Evolutionary conservation across 2,888 invertebrate species (phyloP).

Genomic region (Gryllus longicercus): DNA sequence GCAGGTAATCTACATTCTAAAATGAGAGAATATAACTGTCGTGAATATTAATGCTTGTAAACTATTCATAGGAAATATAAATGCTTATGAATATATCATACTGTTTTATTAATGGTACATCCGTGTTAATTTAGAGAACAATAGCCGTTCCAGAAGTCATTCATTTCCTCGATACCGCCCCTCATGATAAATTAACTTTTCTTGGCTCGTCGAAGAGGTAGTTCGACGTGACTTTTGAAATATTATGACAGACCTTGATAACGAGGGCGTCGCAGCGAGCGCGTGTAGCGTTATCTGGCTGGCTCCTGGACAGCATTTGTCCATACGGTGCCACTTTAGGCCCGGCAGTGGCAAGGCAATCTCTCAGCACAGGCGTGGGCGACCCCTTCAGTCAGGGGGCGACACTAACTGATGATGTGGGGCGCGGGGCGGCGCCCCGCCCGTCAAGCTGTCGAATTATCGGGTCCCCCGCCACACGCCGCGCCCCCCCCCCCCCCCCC

Average conservation of each 20-base stretch:
- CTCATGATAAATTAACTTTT: too few species aligned
- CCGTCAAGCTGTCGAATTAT: constrained; percentile 10
- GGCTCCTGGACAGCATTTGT: not conserved
- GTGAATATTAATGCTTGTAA: too few species aligned
- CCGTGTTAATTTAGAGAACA: too few species aligned
- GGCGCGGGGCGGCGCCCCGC: not conserved
- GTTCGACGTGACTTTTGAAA: constrained; percentile 1
- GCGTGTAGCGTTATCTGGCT: not conserved
- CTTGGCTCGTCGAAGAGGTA: not conserved
- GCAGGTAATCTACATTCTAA: too few species aligned
- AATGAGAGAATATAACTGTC: too few species aligned
- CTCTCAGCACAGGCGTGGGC: not conserved
- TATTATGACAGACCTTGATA: not conserved
- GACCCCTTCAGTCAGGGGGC: not conserved
- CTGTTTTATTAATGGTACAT: too few species aligned
- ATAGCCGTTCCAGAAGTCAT: too few species aligned
- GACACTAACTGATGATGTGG: constrained; percentile 2
- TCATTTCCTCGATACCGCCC: too few species aligned
- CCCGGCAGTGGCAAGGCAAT: not conserved
- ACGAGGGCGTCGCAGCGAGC: not conserved
- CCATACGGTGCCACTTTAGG: constrained; percentile 7
- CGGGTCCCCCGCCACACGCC: not conserved
- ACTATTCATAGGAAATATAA: too few species aligned
- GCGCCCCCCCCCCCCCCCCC: not conserved
- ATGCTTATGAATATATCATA: too few species aligned